Conservation (phyloP, 2,797 vertebrate species). For the Discoglossus pictus region DNA sequence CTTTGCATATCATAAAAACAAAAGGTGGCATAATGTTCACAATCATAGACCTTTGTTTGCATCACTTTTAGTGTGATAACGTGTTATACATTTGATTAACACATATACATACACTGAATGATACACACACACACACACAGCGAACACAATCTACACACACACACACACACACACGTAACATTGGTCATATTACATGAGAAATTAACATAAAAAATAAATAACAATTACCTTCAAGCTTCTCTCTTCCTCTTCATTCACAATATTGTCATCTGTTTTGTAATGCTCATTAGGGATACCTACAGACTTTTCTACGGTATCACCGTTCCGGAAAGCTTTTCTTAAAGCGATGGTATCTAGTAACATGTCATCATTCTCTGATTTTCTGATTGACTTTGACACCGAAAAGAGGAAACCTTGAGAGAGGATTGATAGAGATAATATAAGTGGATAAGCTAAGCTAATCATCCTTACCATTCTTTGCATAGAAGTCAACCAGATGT, state of each 20-base stretch:
- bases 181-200: too few species aligned
- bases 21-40: too few species aligned
- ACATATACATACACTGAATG: too few species aligned
- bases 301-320: constrained; percentile 60
- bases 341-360: constrained; percentile 67
- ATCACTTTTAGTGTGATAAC: too few species aligned
- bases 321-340: constrained; percentile 63
- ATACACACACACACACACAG: too few species aligned
- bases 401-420: constrained; percentile 73
- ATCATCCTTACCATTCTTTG: constrained; percentile 64
- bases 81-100: too few species aligned
- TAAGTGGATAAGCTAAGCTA: constrained; percentile 66
- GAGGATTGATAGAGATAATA: constrained; percentile 78
- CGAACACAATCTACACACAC: too few species aligned
- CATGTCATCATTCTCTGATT: constrained; percentile 65
- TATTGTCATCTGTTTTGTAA: constrained; percentile 65
- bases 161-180: too few species aligned
- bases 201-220: background rate
- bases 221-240: constrained; percentile 63
- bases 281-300: constrained; percentile 60
- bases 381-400: constrained; percentile 69
- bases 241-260: constrained; percentile 67
- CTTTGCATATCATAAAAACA: too few species aligned
- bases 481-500: constrained; percentile 45
- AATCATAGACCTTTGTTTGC: too few species aligned